A percentile compares a stretch with the other conserved stretches of the same genome.
Evolutionary conservation across 2,888 invertebrate species (phyloP).

Genomic region (Apotomis turbidana): DNA sequence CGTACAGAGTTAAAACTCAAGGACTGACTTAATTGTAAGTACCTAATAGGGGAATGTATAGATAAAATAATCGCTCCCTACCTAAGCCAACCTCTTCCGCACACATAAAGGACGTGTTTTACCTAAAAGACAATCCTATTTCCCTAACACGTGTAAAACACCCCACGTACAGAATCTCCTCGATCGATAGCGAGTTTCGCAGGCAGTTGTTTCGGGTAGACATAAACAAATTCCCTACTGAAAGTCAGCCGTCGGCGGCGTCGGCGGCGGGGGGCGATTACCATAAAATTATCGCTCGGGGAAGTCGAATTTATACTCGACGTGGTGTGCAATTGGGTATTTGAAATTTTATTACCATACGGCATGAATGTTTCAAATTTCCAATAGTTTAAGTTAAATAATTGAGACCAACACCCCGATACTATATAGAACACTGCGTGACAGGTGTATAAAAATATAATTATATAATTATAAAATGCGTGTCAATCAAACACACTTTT

Average conservation of each 20-base stretch:
- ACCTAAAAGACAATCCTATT: conserved; percentile 17
- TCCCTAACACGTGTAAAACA: conserved; percentile 25
- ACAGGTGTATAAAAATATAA: no score
- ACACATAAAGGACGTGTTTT: not conserved
- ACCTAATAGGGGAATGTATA: no score
- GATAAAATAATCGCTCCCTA: not conserved
- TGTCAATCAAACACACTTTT: no score
- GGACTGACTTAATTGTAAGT: no score
- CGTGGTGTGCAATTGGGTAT: not conserved
- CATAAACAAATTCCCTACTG: conserved; percentile 72
- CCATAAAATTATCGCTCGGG: conserved; percentile 56
- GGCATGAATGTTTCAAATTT: no score
- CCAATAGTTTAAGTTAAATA: no score
- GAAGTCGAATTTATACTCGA: conserved; percentile 22
- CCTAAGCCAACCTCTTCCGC: conserved; percentile 1
- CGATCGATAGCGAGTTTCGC: conserved; percentile 43
- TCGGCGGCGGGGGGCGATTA: conserved; percentile 62
- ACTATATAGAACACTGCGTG: no score
- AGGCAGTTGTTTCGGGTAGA: conserved; percentile 59
- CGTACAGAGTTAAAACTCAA: no score
- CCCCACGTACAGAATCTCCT: conserved; percentile 35
- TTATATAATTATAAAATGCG: no score
- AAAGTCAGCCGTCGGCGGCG: conserved; percentile 61
- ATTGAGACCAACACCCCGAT: no score
- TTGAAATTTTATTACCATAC: no score